These are phyloP conservation scores for Ceryle rudis DNA, from an alignment of 2,797 vertebrate genomes.

Conservation along the genomic window DNA sequence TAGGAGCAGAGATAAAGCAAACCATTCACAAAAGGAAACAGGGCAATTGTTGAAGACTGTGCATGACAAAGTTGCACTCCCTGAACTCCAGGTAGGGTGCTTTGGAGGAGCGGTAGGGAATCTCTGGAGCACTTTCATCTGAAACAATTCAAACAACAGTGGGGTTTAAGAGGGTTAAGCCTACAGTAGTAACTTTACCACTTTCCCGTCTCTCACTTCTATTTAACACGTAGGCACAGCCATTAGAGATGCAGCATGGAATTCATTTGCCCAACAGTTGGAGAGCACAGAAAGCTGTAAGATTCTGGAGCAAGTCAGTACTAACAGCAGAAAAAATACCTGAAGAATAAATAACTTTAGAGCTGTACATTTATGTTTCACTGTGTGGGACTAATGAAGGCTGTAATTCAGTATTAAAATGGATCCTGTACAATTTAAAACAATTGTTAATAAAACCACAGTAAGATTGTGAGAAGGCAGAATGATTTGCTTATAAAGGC, in stretches of 20 bases:
- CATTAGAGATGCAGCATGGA: not conserved
- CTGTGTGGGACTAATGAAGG: not conserved
- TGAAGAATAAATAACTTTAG: not conserved
- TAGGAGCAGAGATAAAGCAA: not conserved
- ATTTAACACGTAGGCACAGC: not conserved
- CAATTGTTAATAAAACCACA: not conserved
- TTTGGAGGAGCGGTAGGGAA: not conserved
- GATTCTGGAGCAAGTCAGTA: not conserved
- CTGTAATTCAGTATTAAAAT: not conserved
- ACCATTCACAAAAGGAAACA: not conserved
- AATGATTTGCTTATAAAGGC: not conserved
- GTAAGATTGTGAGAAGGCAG: not conserved
- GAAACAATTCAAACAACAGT: not conserved
- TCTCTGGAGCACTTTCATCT: not conserved
- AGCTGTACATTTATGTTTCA: not conserved
- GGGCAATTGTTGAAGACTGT: not conserved
- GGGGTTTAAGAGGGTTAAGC: not conserved
- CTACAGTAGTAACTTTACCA: not conserved
- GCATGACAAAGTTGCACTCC: not conserved
- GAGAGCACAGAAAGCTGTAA: not conserved
- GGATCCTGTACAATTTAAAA: not conserved
- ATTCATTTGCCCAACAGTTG: not conserved
- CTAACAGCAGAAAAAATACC: not conserved
- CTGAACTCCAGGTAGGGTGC: not conserved
- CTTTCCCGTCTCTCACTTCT: not conserved